Conservation (phyloP, 2,113 vertebrate genomes). For the Oreocharis arfaki region DNA sequence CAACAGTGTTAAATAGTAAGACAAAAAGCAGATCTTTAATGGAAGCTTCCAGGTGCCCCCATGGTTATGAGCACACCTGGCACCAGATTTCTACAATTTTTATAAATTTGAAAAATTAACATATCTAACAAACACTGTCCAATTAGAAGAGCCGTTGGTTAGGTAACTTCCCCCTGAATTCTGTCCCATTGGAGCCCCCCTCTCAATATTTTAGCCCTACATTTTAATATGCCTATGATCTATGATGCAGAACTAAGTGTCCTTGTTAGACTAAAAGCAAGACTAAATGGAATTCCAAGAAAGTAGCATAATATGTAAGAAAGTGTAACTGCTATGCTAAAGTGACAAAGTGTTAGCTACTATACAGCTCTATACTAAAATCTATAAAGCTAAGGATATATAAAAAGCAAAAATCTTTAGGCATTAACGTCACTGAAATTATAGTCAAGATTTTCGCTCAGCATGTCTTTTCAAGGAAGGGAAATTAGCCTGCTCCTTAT, state of each 20-base stretch:
- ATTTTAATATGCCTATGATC: background rate
- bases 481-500: background rate
- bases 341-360: background rate
- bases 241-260: background rate
- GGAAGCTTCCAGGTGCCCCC: background rate
- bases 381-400: background rate
- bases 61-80: rapidly evolving
- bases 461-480: background rate
- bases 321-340: background rate
- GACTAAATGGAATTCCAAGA: background rate
- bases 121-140: background rate
- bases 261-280: background rate
- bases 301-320: background rate
- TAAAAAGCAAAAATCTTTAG: background rate
- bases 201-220: background rate
- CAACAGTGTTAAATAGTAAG: background rate
- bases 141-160: background rate
- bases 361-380: background rate
- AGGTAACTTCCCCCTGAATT: background rate
- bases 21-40: background rate
- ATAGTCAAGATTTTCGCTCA: background rate
- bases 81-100: rapidly evolving
- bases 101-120: background rate
- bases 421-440: background rate
- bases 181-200: background rate